Evolutionary conservation across 2,113 vertebrate species (phyloP).

Genomic region (Aphyosemion australe): DNA sequence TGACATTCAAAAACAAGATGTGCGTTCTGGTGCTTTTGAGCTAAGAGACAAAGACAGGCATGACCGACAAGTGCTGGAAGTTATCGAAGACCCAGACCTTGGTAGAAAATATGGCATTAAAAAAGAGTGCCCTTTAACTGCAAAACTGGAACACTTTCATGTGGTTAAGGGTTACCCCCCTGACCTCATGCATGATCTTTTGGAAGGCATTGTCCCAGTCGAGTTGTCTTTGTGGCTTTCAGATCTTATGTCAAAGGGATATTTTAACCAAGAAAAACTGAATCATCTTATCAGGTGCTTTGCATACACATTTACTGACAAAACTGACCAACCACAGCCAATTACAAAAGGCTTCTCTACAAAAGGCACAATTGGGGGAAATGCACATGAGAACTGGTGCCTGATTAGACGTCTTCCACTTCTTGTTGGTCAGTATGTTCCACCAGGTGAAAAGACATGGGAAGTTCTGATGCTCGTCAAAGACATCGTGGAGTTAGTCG

Average conservation of each 20-base stretch:
- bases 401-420: constrained; percentile 19
- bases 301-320: too few relatives aligned
- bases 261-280: constrained; percentile 7
- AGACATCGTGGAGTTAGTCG: constrained; percentile 3
- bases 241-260: constrained; percentile 20
- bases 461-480: neutral
- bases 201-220: constrained; percentile 10
- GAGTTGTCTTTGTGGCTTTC: constrained; percentile 18
- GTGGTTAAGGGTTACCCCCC: constrained; percentile 16
- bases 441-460: neutral
- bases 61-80: constrained; percentile 25
- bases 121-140: neutral
- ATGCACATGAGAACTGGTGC: constrained; percentile 9
- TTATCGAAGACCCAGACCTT: neutral
- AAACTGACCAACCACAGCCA: neutral
- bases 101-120: constrained; percentile 15
- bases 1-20: constrained; percentile 1
- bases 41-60: constrained; percentile 30
- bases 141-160: constrained; percentile 37
- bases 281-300: constrained; percentile 11
- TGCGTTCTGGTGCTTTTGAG: constrained; percentile 4
- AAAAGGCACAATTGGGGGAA: neutral
- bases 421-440: constrained; percentile 15
- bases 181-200: constrained; percentile 34
- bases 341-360: neutral